These are phyloP conservation scores for Caenorhabditis plicata DNA, from an alignment of 2,888 invertebrate genomes.

Conservation along the genomic window DNA sequence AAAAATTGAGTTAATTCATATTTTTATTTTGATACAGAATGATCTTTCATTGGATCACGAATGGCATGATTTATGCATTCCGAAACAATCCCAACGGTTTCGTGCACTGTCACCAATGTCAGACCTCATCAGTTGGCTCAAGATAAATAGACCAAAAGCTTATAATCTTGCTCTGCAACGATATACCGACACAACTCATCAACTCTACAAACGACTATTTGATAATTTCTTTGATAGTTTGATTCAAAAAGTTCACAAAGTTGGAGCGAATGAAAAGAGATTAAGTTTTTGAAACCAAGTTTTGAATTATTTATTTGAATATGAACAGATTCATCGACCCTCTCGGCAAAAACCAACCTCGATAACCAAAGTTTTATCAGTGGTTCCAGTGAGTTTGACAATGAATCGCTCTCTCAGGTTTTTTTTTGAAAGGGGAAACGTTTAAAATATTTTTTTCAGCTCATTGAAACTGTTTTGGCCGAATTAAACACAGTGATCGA, in stretches of 20 bases:
- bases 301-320: not conserved
- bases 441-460: too few relatives aligned
- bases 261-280: conserved; percentile 16
- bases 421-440: too few relatives aligned
- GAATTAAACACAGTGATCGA: conserved; percentile 87
- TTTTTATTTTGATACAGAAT: conserved; percentile 31
- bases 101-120: conserved; percentile 76
- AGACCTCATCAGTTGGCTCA: conserved; percentile 58
- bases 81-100: conserved; percentile 80
- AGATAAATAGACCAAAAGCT: conserved; percentile 68
- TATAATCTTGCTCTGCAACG: conserved; percentile 42
- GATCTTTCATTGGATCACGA: conserved; percentile 49
- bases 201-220: conserved; percentile 54
- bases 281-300: not conserved
- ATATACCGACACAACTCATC: conserved; percentile 55
- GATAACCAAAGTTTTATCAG: conserved; percentile 30
- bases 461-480: conserved; percentile 82
- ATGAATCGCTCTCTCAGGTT: conserved; percentile 14
- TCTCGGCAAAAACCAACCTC: conserved; percentile 13
- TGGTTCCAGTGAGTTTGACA: conserved; percentile 25
- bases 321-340: conserved; percentile 12
- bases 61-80: conserved; percentile 72
- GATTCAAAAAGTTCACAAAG: conserved; percentile 33
- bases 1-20: not conserved
- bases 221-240: conserved; percentile 45